These are phyloP conservation scores for Anomalospiza imberbis DNA, from an alignment of 2,797 vertebrate species.

Conservation along the genomic window DNA sequence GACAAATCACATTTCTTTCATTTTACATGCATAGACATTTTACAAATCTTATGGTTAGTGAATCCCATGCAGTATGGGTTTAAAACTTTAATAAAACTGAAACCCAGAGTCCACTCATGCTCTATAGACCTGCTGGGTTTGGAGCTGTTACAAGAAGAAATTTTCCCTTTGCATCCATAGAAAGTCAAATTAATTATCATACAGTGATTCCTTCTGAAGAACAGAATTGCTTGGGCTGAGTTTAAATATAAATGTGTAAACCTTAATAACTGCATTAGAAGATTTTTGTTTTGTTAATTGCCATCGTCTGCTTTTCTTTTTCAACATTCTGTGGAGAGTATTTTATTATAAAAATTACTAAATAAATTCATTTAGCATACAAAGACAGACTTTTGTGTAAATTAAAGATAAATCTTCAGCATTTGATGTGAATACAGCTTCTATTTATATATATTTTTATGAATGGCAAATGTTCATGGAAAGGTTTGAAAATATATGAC, in stretches of 20 bases:
- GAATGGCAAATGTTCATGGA: neutral
- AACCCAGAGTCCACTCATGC: neutral
- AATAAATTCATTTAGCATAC: neutral
- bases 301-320: neutral
- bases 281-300: neutral
- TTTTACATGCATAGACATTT: neutral
- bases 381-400: neutral
- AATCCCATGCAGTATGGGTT: neutral
- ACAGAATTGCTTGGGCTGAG: neutral
- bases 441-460: neutral
- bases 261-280: neutral
- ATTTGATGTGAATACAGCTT: neutral
- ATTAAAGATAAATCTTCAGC: neutral
- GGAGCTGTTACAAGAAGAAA: neutral
- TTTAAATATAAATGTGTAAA: neutral
- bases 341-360: neutral
- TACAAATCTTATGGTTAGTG: neutral
- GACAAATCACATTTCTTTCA: neutral
- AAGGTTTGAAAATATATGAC: neutral
- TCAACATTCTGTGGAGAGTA: neutral
- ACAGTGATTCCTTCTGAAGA: neutral
- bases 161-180: neutral
- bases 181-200: conserved; percentile 18
- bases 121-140: conserved; percentile 6
- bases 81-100: conserved; percentile 47